Evolutionary conservation across 2,797 vertebrate genomes (phyloP).

Genomic region (Onychomys torridus): DNA sequence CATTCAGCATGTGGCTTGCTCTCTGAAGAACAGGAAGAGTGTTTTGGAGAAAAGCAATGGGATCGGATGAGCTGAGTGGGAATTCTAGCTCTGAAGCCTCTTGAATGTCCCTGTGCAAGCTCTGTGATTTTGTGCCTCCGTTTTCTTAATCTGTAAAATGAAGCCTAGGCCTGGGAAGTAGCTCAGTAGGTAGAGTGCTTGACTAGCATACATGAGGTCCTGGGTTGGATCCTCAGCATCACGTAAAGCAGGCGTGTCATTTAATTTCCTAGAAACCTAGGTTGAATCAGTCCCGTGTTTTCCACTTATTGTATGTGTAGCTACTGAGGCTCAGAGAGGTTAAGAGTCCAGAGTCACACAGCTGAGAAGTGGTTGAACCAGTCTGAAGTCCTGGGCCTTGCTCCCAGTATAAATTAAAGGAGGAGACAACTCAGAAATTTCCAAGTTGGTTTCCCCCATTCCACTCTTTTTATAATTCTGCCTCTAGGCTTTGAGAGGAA

Average conservation of each 20-base stretch:
- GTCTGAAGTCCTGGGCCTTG: background rate
- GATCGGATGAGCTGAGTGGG: background rate
- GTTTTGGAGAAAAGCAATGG: background rate
- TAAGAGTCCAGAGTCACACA: background rate
- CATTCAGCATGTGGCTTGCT: background rate
- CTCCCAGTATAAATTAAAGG: background rate
- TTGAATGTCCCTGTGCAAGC: background rate
- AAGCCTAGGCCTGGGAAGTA: background rate
- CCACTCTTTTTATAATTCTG: constrained; percentile 21
- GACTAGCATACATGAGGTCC: background rate
- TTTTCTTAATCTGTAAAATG: background rate
- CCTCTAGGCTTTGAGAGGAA: background rate
- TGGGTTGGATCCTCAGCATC: background rate
- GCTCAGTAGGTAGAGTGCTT: background rate
- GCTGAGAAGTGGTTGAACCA: background rate
- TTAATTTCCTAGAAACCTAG: background rate
- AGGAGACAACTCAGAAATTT: background rate
- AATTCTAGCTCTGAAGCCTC: background rate
- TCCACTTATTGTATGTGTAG: background rate
- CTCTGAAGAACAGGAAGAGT: background rate
- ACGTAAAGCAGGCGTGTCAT: background rate
- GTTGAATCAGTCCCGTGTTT: background rate
- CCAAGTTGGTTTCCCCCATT: background rate
- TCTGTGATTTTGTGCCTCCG: background rate
- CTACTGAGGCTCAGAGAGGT: background rate